phyloP scores from a whole-genome alignment of 2,113 vertebrate species.

The Calyptomena viridis region DNA sequence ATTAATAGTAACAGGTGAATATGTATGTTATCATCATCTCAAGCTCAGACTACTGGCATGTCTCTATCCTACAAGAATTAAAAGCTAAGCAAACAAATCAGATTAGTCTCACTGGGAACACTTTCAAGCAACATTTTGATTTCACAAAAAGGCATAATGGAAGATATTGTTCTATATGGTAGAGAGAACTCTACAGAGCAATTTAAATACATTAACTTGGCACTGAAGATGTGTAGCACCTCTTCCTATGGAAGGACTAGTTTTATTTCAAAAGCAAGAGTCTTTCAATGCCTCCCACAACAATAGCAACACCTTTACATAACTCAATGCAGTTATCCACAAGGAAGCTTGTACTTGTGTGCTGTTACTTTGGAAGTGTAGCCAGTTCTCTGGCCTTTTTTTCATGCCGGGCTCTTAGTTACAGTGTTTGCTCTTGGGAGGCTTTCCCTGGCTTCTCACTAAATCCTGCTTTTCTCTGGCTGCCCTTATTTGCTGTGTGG shows the following conservation, averaged over 20 bases:
- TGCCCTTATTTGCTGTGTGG: background rate
- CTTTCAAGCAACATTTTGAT: background rate
- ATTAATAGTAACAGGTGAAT: background rate
- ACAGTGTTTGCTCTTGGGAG: background rate
- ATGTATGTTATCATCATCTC: background rate
- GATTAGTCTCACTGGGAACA: background rate
- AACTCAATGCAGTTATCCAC: background rate
- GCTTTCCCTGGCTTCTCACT: background rate
- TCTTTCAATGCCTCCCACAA: background rate
- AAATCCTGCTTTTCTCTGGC: background rate
- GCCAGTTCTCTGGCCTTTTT: background rate
- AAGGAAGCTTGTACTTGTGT: background rate
- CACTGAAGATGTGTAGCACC: background rate
- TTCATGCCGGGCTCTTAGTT: background rate
- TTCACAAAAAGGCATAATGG: background rate
- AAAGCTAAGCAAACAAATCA: background rate
- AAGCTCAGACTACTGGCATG: background rate
- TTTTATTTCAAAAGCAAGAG: background rate
- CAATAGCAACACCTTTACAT: background rate
- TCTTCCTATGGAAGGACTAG: background rate
- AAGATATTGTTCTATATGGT: background rate
- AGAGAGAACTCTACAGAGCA: background rate
- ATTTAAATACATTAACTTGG: background rate
- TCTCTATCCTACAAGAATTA: background rate
- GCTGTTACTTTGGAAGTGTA: background rate